Percentiles rank a stretch among this genome's conserved stretches.
Conservation (phyloP, 2,888 invertebrate species). For the Miltochrista miniata region DNA sequence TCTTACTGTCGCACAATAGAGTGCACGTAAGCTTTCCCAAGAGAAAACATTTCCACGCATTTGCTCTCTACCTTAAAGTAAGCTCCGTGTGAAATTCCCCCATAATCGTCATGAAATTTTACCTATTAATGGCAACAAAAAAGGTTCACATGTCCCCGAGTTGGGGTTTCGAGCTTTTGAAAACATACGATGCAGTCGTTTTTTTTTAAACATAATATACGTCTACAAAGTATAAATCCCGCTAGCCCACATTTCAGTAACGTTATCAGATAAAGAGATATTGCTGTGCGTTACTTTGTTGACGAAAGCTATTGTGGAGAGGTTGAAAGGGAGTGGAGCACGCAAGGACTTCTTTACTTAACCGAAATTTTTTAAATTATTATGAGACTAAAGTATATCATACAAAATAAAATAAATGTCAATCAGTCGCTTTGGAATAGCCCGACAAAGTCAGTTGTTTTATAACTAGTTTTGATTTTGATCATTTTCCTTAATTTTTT, state of each 20-base stretch:
- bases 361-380: background rate
- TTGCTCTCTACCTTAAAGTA: constrained; percentile 4
- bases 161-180: background rate
- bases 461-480: no score
- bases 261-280: constrained; percentile 18
- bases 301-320: constrained; percentile 8
- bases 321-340: constrained; percentile 4
- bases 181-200: background rate
- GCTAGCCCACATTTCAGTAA: constrained; percentile 6
- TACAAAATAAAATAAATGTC: no score
- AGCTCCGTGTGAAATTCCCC: constrained; percentile 11
- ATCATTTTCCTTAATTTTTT: no score
- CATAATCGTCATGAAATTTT: constrained; percentile 9
- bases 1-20: no score
- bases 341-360: constrained; percentile 17
- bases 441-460: no score
- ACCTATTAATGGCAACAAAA: background rate
- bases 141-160: background rate
- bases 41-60: constrained; percentile 7
- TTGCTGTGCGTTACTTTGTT: constrained; percentile 18
- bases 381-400: no score
- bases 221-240: constrained; percentile 9
- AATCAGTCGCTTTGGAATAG: no score
- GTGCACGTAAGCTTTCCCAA: background rate
- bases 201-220: no score